phyloP scores from a whole-genome alignment of 2,797 vertebrate genomes.

The Oreortyx pictus region DNA sequence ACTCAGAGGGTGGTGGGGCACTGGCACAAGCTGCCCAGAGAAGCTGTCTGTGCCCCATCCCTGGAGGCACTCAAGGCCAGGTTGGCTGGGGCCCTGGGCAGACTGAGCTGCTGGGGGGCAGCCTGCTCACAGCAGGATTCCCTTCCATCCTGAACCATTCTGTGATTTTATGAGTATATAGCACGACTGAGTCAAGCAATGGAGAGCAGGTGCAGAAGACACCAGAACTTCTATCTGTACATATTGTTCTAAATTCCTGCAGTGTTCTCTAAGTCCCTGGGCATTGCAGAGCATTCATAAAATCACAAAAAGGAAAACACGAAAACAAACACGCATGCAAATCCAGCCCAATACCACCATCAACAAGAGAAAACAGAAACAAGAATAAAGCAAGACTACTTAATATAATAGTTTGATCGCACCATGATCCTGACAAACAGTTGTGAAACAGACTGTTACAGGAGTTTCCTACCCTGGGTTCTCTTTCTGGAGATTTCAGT shows the following conservation, averaged over 20 bases:
- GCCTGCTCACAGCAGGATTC: background rate
- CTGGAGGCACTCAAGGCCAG: background rate
- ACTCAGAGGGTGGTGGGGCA: background rate
- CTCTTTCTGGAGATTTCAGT: conserved; percentile 1
- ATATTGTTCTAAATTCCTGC: background rate
- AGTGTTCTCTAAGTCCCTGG: background rate
- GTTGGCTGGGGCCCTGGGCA: background rate
- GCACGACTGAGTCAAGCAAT: background rate
- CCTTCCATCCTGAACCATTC: background rate
- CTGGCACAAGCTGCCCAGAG: background rate
- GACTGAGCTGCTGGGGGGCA: background rate
- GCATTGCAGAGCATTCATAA: background rate
- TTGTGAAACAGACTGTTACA: background rate
- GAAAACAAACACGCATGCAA: background rate
- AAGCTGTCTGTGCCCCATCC: background rate
- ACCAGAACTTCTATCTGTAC: background rate
- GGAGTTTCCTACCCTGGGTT: background rate
- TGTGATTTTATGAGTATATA: background rate
- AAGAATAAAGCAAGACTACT: background rate
- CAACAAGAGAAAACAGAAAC: background rate
- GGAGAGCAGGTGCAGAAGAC: background rate
- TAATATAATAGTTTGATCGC: background rate
- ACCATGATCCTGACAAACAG: background rate
- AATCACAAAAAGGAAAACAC: background rate
- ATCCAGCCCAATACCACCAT: background rate